Evolutionary conservation across 2,113 vertebrate species (phyloP).

Genomic region (Tauraco erythrolophus): DNA sequence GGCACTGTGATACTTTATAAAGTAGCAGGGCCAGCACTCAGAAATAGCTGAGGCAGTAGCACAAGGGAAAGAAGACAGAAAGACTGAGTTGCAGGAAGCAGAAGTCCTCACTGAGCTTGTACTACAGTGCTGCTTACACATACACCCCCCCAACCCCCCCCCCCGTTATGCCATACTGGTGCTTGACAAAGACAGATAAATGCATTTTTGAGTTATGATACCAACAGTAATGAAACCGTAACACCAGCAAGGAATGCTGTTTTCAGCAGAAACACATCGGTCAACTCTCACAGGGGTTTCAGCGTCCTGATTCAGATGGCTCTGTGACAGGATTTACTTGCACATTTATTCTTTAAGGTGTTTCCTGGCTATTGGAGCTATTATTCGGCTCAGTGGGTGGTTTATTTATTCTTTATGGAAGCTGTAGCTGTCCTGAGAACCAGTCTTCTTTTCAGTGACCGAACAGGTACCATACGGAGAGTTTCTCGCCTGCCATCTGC

Average conservation of each 20-base stretch:
- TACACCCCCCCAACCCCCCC: too few relatives aligned
- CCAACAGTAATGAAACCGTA: not conserved
- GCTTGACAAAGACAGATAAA: not conserved
- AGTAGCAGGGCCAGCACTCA: not conserved
- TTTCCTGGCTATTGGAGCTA: not conserved
- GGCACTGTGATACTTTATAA: not conserved
- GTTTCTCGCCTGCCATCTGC: constrained; percentile 31
- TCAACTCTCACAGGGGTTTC: not conserved
- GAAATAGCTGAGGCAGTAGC: not conserved
- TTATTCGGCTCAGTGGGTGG: not conserved
- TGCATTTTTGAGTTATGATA: not conserved
- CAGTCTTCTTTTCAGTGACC: not conserved
- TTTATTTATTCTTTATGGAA: constrained; percentile 28
- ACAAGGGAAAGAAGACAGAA: not conserved
- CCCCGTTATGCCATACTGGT: not conserved
- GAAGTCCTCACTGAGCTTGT: not conserved
- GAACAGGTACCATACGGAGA: not conserved
- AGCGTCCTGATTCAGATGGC: not conserved
- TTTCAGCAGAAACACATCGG: not conserved
- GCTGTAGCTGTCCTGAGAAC: not conserved
- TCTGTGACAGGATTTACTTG: not conserved
- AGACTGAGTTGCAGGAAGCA: not conserved
- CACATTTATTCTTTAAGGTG: not conserved
- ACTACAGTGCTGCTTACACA: not conserved
- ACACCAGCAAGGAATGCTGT: not conserved